Conservation (phyloP, 2,113 vertebrate species). For the Charina bottae region DNA sequence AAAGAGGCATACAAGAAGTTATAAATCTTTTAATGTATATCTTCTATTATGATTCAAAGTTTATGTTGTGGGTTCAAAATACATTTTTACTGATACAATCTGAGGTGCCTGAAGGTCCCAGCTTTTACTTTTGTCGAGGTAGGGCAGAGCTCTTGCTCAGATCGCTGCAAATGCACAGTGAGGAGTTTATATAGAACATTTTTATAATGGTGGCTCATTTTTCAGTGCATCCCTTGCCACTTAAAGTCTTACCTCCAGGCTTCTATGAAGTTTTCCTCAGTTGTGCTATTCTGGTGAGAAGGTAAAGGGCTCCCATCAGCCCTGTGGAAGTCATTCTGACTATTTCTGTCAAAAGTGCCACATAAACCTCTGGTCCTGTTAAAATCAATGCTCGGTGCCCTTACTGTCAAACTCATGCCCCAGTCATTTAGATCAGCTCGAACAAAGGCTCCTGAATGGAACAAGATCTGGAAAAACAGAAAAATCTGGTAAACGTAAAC, state of each 20-base stretch:
- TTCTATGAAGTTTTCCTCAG: constrained; percentile 72
- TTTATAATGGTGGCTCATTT: constrained; percentile 10
- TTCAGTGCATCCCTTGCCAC: not conserved
- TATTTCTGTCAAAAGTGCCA: constrained; percentile 75
- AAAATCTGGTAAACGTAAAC: not conserved
- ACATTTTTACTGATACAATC: not conserved
- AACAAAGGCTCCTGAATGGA: constrained; percentile 80
- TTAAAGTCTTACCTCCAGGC: constrained; percentile 72
- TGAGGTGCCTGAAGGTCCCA: not conserved
- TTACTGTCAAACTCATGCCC: constrained; percentile 79
- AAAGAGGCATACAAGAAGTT: not conserved
- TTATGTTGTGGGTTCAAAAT: not conserved
- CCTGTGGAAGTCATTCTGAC: constrained; percentile 75
- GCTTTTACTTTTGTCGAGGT: not conserved
- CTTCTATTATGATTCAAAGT: not conserved
- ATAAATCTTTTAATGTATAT: not conserved
- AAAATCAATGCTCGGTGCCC: constrained; percentile 72
- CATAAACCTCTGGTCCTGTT: constrained; percentile 76
- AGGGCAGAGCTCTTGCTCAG: constrained; percentile 7
- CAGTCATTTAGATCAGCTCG: constrained; percentile 71
- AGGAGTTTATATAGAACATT: constrained; percentile 15
- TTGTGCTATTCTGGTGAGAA: constrained; percentile 37
- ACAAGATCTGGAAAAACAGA: constrained; percentile 71
- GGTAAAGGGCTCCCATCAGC: constrained; percentile 40
- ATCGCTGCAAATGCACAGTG: not conserved